A percentile compares a stretch with the other conserved stretches of the same genome.
phyloP scores from a whole-genome alignment of 2,797 vertebrate genomes.

The Mormyrops attenuatus region DNA sequence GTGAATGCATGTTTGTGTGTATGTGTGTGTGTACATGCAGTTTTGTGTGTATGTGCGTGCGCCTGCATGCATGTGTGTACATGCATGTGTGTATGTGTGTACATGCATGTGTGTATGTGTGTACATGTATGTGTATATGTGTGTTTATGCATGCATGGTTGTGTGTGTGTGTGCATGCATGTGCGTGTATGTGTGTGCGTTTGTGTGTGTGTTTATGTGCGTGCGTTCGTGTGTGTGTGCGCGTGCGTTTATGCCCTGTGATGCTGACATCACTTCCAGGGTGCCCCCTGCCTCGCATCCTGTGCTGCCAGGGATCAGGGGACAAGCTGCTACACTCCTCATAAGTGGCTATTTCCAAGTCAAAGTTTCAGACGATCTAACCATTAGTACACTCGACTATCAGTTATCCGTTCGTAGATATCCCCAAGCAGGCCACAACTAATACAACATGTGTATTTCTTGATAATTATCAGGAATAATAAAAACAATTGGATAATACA shows the following conservation, averaged over 20 bases:
- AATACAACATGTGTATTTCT: neutral
- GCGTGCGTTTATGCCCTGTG: neutral
- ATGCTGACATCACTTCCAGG: neutral
- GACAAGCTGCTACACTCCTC: neutral
- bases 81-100: too few species aligned
- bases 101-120: neutral
- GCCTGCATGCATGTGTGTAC: too few species aligned
- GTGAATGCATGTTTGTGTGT: neutral
- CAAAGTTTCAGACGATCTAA: neutral
- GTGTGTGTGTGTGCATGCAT: neutral
- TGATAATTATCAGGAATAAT: neutral
- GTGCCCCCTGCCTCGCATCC: neutral
- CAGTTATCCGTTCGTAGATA: neutral
- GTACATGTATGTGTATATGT: too few species aligned
- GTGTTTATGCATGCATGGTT: neutral
- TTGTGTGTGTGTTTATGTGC: neutral
- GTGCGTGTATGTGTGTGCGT: neutral
- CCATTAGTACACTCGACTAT: neutral
- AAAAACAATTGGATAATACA: neutral
- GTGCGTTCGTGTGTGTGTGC: neutral
- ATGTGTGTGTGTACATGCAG: neutral
- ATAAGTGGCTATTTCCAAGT: neutral
- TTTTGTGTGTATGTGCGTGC: neutral
- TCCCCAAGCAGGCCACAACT: conserved; percentile 3
- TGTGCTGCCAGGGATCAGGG: neutral